These are phyloP conservation scores for Cistogaster globosa DNA, from an alignment of 2,888 invertebrate genomes.

Conservation along the genomic window DNA sequence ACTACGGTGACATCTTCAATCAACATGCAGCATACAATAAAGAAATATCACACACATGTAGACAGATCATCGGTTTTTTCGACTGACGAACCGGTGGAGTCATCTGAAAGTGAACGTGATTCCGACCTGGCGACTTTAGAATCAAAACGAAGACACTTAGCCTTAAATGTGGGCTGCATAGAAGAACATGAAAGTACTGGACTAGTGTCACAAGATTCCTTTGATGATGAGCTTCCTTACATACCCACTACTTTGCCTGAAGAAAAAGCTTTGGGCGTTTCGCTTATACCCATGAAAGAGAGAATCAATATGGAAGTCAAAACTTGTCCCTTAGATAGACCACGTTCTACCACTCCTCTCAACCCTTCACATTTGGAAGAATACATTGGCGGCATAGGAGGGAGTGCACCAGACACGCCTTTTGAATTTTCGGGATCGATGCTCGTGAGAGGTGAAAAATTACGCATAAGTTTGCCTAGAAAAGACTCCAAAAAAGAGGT, in stretches of 20 bases:
- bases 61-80: slow-evolving; percentile 79
- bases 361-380: slow-evolving; percentile 89
- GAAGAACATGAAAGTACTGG: slow-evolving; percentile 89
- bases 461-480: slow-evolving; percentile 88
- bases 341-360: slow-evolving; percentile 89
- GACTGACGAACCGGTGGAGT: slow-evolving; percentile 84
- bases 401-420: slow-evolving; percentile 77
- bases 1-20: slow-evolving; percentile 48
- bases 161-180: slow-evolving; percentile 84
- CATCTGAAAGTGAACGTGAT: slow-evolving; percentile 90
- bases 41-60: slow-evolving; percentile 64
- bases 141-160: slow-evolving; percentile 81
- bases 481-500: slow-evolving; percentile 83
- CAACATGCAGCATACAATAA: slow-evolving; percentile 23
- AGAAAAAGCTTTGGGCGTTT: slow-evolving; percentile 91
- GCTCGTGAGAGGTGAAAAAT: slow-evolving; percentile 84
- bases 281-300: slow-evolving; percentile 91
- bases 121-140: slow-evolving; percentile 83
- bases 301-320: slow-evolving; percentile 86
- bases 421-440: slow-evolving; percentile 70
- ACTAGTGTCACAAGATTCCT: slow-evolving; percentile 91
- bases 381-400: slow-evolving; percentile 84
- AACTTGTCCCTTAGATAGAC: slow-evolving; percentile 89
- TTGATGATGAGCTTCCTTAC: slow-evolving; percentile 93
- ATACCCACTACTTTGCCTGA: slow-evolving; percentile 94